Evolutionary conservation across 1,140 invertebrate genomes (phyloP), one percentile per base, ranked within the genome.

Genomic region (Anastrepha obliqua): DNA sequence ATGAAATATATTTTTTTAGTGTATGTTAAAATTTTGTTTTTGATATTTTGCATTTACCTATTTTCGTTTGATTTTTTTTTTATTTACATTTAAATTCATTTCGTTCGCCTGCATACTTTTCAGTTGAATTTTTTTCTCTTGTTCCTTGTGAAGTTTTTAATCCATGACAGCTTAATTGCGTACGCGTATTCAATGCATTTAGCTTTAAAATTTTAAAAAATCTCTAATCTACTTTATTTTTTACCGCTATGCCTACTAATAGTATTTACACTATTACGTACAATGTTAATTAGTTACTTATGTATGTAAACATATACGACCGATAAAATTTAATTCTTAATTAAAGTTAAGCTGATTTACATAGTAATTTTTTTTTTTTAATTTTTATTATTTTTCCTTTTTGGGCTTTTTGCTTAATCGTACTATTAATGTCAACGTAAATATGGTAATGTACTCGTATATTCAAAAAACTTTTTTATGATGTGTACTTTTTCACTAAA

Each of bases 191-290:
- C 17, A 60, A 86, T 60, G 85, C 29, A 62, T 86, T 62, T 86
- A 62, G 58, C 62, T 86, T 86, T 58, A 86, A 86, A 59, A 81
- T 87, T 87, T 87, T 81, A 81, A 81, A 78, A 55, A 87, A 87
- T 87, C 15, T 59, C 67, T 87, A 81, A 78, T 13, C 67, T 59
- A 59, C 47, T 59, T 85, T 8, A 78, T 87, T 29, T 47, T 42
- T 87, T 60, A 85, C 47, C 44, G 64, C 70, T 78, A 74, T 15
- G 70, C 51, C 58, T 58, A 64, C 47, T 65, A 13, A 55, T 58
- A 59, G 64, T 65, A 55, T 55, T 55, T 81, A 81, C 74, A 81
- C 74, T 9, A 9, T 55, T 55, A 58, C 47, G 55, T n/a, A 81
- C 29, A 29, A 29, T 29, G 29, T 29, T 29, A 29, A 29, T 29